Evolutionary conservation across 2,888 invertebrate species (phyloP), one percentile per base, ranked within the genome.

Genomic region (Chalcosyrphus nemorum): DNA sequence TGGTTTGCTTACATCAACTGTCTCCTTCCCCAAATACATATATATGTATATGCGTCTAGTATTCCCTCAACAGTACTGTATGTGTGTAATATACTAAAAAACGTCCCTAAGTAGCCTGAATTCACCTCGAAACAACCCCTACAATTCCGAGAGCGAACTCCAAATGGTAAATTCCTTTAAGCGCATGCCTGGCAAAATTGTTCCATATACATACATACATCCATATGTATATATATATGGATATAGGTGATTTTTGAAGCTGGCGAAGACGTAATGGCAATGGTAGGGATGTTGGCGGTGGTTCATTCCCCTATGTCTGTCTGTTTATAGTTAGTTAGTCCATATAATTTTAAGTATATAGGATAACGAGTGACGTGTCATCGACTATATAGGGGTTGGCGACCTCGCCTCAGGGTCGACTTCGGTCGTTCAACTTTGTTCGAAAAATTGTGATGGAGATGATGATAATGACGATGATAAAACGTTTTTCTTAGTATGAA

Each of bases 391-490:
- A 89, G 90, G 90, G 91, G 91, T 91, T 91, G 91, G 90, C 90
- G 91, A 91, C 91, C 91, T 91, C 90, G 89, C 91, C 90, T 91
- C 91, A 91, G 91, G 91, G 91, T 91, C 91, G 91, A 89, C 89
- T 88, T 88, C 89, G 91, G 90, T 90, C 90, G 87, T 91, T 91
- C 90, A 91, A 90, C 91, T 87, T 76, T 80, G 84, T 52, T 68
- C 50, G 78, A 56, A 59, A 74, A 54, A 75, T 75, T 59, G 11
- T 41, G 29, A 35, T 57, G 32, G 27, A 9, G 54, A 57, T 61
- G 54, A 47, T 13, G 35, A 24, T 54, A 43, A 57, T 57, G 27
- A 57, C 1, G 45, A 29, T 38, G 41, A 24, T 56, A 27, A 29
- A 66, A 66, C 52, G 24, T 38, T 17, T 21, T 29, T 27, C 27